Conservation (phyloP, 53 echinoderm and acorn worm genomes). For the Crossaster papposus region DNA sequence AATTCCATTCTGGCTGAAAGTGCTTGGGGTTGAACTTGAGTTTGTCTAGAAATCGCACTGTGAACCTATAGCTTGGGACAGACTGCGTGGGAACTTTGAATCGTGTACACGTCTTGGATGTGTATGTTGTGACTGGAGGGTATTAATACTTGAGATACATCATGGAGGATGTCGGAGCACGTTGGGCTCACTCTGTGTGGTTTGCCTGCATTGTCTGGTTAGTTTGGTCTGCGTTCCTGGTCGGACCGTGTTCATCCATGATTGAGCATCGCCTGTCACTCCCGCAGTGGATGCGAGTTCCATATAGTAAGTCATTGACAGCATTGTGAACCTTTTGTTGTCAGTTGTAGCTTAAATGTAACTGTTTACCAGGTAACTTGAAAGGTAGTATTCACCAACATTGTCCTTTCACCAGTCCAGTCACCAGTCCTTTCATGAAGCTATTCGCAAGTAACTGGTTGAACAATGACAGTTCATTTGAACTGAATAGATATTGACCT, state of each 20-base stretch:
- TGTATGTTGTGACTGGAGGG: background rate
- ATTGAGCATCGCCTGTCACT: conserved; percentile 61
- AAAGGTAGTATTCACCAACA: too few species aligned
- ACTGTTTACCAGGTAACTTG: background rate
- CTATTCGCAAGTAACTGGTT: too few species aligned
- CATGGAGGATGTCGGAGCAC: conserved; percentile 11
- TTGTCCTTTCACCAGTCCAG: too few species aligned
- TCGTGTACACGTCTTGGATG: background rate
- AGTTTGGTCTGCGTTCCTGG: background rate
- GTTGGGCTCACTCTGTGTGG: background rate
- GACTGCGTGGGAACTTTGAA: background rate
- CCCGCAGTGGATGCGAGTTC: conserved; percentile 63
- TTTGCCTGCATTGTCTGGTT: conserved; percentile 11
- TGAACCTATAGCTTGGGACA: background rate
- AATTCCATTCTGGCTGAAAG: background rate
- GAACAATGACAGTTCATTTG: too few species aligned
- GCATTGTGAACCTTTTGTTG: background rate
- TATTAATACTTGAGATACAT: background rate
- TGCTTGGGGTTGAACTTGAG: background rate
- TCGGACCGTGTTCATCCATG: conserved; percentile 4
- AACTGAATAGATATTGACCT: too few species aligned
- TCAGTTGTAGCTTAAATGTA: background rate
- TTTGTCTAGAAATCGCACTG: background rate
- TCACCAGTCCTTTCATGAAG: too few species aligned
- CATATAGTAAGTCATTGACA: conserved; percentile 25